phyloP scores from a whole-genome alignment of 2,113 vertebrate genomes.

The Triplophysa siluroides region DNA sequence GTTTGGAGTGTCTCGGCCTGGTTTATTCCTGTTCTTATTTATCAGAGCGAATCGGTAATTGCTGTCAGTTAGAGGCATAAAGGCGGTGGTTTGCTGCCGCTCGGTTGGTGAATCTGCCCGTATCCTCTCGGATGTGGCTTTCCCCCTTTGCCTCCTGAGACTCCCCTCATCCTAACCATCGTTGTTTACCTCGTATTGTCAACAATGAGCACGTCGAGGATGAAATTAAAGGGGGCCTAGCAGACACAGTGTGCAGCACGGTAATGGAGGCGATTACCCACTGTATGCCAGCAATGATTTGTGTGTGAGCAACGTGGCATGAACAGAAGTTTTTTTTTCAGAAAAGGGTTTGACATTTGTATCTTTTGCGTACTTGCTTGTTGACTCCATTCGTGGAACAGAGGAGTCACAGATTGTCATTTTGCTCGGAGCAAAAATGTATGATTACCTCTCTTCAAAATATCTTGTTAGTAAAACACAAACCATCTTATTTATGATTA shows the following conservation, averaged over 20 bases:
- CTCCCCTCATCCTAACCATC: conserved; percentile 64
- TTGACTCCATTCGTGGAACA: conserved; percentile 65
- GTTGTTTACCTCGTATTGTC: conserved; percentile 79
- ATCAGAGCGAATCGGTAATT: conserved; percentile 70
- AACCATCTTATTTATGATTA: conserved; percentile 7
- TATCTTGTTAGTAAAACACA: background rate
- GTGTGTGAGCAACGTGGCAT: conserved; percentile 62
- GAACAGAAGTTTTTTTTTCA: conserved; percentile 61
- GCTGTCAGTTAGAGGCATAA: conserved; percentile 75
- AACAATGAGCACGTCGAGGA: conserved; percentile 63
- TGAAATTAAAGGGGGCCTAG: conserved; percentile 66
- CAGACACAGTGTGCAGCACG: conserved; percentile 61
- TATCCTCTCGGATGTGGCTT: conserved; percentile 58
- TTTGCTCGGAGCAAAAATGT: conserved; percentile 1
- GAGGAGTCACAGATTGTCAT: conserved; percentile 34
- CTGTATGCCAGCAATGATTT: conserved; percentile 70
- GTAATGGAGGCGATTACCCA: conserved; percentile 79
- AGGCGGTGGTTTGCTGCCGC: conserved; percentile 49
- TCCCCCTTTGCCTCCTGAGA: conserved; percentile 72
- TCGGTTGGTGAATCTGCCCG: conserved; percentile 63
- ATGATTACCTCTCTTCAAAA: conserved; percentile 3
- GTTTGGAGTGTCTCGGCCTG: conserved; percentile 55
- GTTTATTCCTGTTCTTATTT: conserved; percentile 40
- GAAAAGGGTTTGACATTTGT: conserved; percentile 64
- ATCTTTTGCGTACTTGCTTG: conserved; percentile 66